phyloP scores from a whole-genome alignment of 1,140 invertebrate genomes.

The Heterodera carotae region DNA sequence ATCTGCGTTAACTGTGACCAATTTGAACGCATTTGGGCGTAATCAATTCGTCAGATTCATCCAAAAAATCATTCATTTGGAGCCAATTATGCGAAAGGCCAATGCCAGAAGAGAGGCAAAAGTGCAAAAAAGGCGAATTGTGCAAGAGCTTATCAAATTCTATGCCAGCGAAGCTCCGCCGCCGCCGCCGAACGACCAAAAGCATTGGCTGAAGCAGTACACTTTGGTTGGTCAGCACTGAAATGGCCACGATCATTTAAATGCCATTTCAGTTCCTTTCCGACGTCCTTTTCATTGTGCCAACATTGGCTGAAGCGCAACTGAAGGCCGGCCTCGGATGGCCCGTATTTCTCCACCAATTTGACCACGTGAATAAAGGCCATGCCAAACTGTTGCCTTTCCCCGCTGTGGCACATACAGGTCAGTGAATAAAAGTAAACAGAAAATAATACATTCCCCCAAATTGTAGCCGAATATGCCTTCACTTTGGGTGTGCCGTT shows the following conservation, averaged over 20 bases:
- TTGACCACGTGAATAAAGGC: slow-evolving; percentile 48
- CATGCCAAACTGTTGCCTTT: slow-evolving; percentile 45
- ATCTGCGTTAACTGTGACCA: slow-evolving; percentile 31
- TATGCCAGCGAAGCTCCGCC: slow-evolving; percentile 24
- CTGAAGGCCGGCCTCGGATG: slow-evolving; percentile 42
- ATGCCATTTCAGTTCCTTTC: slow-evolving; percentile 40
- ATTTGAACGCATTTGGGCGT: slow-evolving; percentile 22
- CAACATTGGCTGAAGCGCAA: slow-evolving; percentile 37
- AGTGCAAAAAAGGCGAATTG: slow-evolving; percentile 24
- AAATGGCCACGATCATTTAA: not conserved
- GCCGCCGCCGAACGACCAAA: not conserved
- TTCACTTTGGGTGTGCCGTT: slow-evolving; percentile 41
- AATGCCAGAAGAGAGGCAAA: not conserved
- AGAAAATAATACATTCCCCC: not conserved
- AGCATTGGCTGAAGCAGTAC: slow-evolving; percentile 45
- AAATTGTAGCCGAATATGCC: slow-evolving; percentile 43
- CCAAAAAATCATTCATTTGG: slow-evolving; percentile 20
- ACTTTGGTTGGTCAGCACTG: slow-evolving; percentile 35
- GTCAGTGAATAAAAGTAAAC: not conserved
- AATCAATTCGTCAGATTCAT: slow-evolving; percentile 35
- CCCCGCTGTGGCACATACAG: slow-evolving; percentile 25
- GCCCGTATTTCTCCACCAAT: slow-evolving; percentile 51
- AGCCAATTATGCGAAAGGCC: slow-evolving; percentile 12
- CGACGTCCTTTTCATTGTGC: slow-evolving; percentile 50
- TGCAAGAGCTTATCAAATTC: slow-evolving; percentile 16